These are phyloP conservation scores for Heteromormyrus szaboi DNA, from an alignment of 2,797 vertebrate genomes.

Conservation along the genomic window DNA sequence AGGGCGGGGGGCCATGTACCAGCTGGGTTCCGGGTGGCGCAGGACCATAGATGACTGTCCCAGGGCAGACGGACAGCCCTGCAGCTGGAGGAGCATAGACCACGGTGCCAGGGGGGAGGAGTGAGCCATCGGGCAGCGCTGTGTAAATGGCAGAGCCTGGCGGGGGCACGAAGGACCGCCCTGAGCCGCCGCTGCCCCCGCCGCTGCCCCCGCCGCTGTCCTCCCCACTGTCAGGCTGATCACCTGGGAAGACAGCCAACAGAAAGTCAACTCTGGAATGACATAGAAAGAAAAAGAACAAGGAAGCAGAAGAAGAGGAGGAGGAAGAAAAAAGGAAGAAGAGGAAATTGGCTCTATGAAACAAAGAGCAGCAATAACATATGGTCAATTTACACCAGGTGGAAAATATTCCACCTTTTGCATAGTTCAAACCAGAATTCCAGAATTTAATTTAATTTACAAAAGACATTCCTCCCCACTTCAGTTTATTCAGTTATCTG, in stretches of 20 bases:
- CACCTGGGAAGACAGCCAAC: slow-evolving; percentile 28
- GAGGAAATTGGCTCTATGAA: not conserved
- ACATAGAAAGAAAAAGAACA: not conserved
- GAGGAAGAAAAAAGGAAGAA: not conserved
- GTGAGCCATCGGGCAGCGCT: slow-evolving; percentile 55
- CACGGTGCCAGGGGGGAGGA: slow-evolving; percentile 61
- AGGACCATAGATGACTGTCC: slow-evolving; percentile 56
- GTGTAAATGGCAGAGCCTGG: slow-evolving; percentile 62
- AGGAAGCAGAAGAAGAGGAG: not conserved
- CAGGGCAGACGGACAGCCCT: slow-evolving; percentile 47
- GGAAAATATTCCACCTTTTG: not conserved
- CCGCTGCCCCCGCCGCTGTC: slow-evolving; percentile 40
- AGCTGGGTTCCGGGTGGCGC: slow-evolving; percentile 59
- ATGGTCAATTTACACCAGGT: not conserved
- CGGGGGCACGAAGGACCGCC: slow-evolving; percentile 47
- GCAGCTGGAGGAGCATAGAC: slow-evolving; percentile 57
- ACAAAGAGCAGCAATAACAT: not conserved
- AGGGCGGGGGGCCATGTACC: slow-evolving; percentile 59
- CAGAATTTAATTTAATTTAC: not conserved
- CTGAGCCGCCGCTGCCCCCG: slow-evolving; percentile 37
- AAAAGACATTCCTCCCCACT: not conserved
- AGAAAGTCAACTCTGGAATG: slow-evolving; percentile 20
- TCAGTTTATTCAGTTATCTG: not conserved
- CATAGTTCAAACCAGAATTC: not conserved
- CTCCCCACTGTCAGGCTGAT: slow-evolving; percentile 47